Conservation (phyloP, 2,888 invertebrate genomes). For the Molanna angustata region DNA sequence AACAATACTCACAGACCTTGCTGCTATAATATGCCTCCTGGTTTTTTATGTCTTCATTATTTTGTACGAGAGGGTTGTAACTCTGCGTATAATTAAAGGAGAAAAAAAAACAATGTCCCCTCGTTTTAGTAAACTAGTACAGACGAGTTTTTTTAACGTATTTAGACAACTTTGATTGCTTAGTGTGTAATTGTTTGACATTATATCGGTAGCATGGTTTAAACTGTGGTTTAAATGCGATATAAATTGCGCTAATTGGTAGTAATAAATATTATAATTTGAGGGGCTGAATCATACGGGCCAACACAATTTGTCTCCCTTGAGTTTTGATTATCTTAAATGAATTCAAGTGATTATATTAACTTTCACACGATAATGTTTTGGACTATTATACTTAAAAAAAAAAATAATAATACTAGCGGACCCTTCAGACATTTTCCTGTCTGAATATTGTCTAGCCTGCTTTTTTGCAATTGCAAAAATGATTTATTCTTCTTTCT, state of each 20-base stretch:
- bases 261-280: slow-evolving; percentile 15
- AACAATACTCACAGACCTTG: slow-evolving; percentile 26
- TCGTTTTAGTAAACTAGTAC: not conserved
- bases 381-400: too few relatives aligned
- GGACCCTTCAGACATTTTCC: too few relatives aligned
- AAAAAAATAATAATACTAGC: too few relatives aligned
- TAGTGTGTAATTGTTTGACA: slow-evolving; percentile 18
- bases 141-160: slow-evolving; percentile 14
- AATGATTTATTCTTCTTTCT: too few relatives aligned
- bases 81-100: slow-evolving; percentile 18
- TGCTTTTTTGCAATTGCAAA: too few relatives aligned
- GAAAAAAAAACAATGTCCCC: slow-evolving; percentile 29
- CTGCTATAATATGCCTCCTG: too few relatives aligned
- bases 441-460: too few relatives aligned
- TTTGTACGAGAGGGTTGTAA: slow-evolving; percentile 21
- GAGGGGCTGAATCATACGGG: slow-evolving; percentile 11
- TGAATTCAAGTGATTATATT: too few relatives aligned
- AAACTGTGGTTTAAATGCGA: slow-evolving; percentile 7
- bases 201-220: slow-evolving; percentile 1
- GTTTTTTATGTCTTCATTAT: slow-evolving; percentile 29
- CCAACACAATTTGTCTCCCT: too few relatives aligned
- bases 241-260: slow-evolving; percentile 17
- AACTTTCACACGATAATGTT: too few relatives aligned
- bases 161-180: slow-evolving; percentile 13
- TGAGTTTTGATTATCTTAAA: too few relatives aligned